Evolutionary conservation across 2,888 invertebrate genomes (phyloP).

Genomic region (Sclerodermus sp.): DNA sequence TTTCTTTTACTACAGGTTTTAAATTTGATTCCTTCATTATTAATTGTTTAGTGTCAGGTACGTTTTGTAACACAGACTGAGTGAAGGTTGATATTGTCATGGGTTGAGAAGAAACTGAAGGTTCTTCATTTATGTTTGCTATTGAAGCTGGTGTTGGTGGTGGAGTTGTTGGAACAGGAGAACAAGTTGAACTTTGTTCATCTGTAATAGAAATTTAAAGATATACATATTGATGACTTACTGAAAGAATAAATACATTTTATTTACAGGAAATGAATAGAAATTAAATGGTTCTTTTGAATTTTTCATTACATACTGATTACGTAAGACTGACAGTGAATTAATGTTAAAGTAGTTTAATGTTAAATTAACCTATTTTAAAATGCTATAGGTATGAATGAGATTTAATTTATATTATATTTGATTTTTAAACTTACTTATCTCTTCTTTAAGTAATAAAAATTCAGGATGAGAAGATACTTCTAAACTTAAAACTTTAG

Average conservation of each 20-base stretch:
- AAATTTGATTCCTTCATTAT: not conserved
- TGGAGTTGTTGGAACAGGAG: slow-evolving; percentile 36
- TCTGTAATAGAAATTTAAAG: slow-evolving; percentile 7
- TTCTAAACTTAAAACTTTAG: slow-evolving; percentile 20
- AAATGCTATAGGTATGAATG: too few relatives aligned
- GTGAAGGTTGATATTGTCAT: slow-evolving; percentile 22
- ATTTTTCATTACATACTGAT: too few relatives aligned
- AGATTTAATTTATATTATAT: not conserved
- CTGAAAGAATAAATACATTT: not conserved
- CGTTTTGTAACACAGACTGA: slow-evolving; percentile 25
- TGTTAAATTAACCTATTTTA: too few relatives aligned
- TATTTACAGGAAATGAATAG: too few relatives aligned
- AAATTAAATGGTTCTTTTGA: too few relatives aligned
- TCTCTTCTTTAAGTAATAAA: slow-evolving; percentile 10
- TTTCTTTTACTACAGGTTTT: slow-evolving; percentile 2
- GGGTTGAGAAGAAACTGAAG: too few relatives aligned
- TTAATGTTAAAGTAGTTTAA: too few relatives aligned
- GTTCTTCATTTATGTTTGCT: slow-evolving; percentile 20
- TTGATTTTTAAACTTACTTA: slow-evolving; percentile 1
- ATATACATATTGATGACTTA: not conserved
- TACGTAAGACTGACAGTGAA: too few relatives aligned
- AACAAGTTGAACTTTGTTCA: slow-evolving; percentile 3
- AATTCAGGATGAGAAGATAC: not conserved
- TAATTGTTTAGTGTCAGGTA: slow-evolving; percentile 11
- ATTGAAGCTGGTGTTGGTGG: slow-evolving; percentile 41